These are phyloP conservation scores for Cecidostiba fungosa DNA, from an alignment of 2,888 invertebrate genomes.

Conservation along the genomic window DNA sequence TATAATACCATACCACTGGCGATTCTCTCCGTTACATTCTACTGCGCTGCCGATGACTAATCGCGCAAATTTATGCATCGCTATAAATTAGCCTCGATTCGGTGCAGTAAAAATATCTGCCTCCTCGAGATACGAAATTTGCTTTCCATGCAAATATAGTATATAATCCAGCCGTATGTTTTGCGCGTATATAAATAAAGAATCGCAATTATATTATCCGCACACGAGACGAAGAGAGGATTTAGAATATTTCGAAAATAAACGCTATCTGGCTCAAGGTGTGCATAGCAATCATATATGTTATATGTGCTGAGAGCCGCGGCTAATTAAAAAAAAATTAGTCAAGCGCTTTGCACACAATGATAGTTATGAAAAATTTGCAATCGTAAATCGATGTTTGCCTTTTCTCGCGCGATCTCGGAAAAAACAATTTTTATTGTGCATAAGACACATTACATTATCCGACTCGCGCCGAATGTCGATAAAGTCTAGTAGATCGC, in stretches of 20 bases:
- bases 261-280: constrained; percentile 55
- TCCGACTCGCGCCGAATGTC: background rate
- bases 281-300: constrained; percentile 45
- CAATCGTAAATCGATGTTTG: background rate
- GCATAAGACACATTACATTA: background rate
- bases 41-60: background rate
- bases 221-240: background rate
- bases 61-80: background rate
- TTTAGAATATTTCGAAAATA: constrained; percentile 35
- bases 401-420: background rate
- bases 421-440: constrained; percentile 26
- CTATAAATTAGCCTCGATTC: constrained; percentile 1
- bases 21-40: background rate
- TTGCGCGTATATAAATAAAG: constrained; percentile 3
- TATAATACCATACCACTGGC: background rate
- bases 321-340: constrained; percentile 45
- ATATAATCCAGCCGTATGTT: background rate
- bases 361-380: constrained; percentile 39
- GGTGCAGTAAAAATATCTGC: background rate
- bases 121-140: background rate
- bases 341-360: constrained; percentile 48
- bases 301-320: background rate
- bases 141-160: background rate
- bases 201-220: background rate
- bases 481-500: no score